phyloP scores from a whole-genome alignment of 2,113 vertebrate species.

The Rostratula benghalensis region DNA sequence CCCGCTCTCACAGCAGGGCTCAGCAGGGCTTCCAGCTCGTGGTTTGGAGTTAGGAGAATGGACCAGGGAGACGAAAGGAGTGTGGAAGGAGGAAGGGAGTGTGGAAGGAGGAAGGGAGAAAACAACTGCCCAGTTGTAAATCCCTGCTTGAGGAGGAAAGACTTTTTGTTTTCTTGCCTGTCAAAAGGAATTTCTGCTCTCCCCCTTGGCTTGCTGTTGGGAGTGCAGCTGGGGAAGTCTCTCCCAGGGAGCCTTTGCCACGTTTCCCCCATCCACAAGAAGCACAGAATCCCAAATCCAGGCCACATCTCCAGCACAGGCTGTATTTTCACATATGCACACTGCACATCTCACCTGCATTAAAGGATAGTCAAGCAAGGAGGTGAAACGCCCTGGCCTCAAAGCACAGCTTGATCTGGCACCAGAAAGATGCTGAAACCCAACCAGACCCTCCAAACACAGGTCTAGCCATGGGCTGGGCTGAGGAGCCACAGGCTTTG shows the following conservation, averaged over 20 bases:
- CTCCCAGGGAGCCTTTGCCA: not conserved
- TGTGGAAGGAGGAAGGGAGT: not conserved
- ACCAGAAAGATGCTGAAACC: not conserved
- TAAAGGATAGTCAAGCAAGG: conserved; percentile 38
- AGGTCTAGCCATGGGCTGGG: conserved; percentile 7
- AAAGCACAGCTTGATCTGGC: conserved; percentile 55
- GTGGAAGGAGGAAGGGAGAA: not conserved
- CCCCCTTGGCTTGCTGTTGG: not conserved
- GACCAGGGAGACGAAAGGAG: not conserved
- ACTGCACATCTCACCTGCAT: conserved; percentile 9
- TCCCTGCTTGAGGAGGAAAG: not conserved
- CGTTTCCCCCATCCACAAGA: not conserved
- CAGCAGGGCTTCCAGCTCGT: not conserved
- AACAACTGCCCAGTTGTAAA: not conserved
- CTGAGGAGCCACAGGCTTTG: conserved; percentile 22
- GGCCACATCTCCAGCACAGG: not conserved
- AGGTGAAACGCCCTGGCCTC: conserved; percentile 46
- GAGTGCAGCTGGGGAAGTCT: not conserved
- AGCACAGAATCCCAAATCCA: not conserved
- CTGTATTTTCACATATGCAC: not conserved
- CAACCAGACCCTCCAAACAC: conserved; percentile 41
- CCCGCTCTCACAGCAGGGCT: fast-evolving
- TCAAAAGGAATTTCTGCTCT: not conserved
- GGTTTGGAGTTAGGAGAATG: not conserved
- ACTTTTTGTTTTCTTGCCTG: not conserved